Evolutionary conservation across 1,140 invertebrate species (phyloP), one percentile per base, ranked within the genome.

Genomic region (Scaptomyza pallida): DNA sequence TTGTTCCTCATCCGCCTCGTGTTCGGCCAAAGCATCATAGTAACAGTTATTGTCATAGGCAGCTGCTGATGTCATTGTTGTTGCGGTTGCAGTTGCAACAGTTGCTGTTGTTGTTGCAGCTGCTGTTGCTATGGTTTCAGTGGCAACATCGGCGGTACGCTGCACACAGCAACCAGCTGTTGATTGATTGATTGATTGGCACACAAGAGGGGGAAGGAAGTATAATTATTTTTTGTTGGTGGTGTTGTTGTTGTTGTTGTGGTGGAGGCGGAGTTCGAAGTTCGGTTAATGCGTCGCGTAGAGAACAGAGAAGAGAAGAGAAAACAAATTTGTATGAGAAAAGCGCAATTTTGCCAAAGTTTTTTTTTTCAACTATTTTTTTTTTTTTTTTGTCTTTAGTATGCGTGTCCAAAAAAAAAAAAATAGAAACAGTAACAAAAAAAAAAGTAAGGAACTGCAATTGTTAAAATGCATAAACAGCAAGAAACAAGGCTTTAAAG

Each of bases 271-370:
- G 23, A 8, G 33, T 12, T 30, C 26, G 26, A n/a, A n/a, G 21
- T 40, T 51, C 13, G 30, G 12, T 43, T 50, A 26, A 21, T n/a
- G n/a, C 37, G 41, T 21, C 9, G 19, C 50, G 41, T 16, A 48
- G 44, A 67, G 78, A 60, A 88, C 74, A 88, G 82, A 88, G 75
- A 70, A 82, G 75, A 78, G 79, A 90, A 89, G 75, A 90, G 82
- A 90, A 91, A 74, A 90, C 85, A 89, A 78, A 73, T 89, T 78
- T 37, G 12, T 37, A 90, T 90, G 85, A 90, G 83, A 90, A 89
- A 90, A 82, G 83, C 85, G 89, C 80, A 82, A 83, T 76, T n/a
- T 81, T 52, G 30, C 30, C 50, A 52, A 37, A 37, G 33, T 50
- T 23, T 26, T 50, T 52, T 59, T 41, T 37, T 15, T 23, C 10